Conservation (phyloP, 30 jellyfish, hydroid and myxozoan species). For the Nemopilema nomurai region DNA sequence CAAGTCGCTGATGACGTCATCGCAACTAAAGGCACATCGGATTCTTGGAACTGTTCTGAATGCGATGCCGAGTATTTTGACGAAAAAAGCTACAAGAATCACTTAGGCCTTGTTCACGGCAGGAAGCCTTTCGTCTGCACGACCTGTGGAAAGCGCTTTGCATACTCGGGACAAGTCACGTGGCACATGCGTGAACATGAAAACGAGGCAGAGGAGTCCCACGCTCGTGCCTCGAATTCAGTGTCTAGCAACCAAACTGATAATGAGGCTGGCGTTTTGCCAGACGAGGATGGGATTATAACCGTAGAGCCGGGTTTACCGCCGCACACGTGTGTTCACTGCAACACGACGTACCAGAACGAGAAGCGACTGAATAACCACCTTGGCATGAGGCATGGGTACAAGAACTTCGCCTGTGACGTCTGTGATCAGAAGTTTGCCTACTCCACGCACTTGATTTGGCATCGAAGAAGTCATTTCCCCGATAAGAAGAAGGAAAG, state of each 20-base stretch:
- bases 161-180: conserved; percentile 73
- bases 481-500: conserved; percentile 40
- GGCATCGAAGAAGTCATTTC: conserved; percentile 75
- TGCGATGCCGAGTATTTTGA: conserved; percentile 66
- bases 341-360: conserved; percentile 64
- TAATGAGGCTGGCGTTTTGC: conserved; percentile 1
- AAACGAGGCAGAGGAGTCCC: neutral
- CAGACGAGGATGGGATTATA: neutral
- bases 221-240: neutral
- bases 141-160: conserved; percentile 59
- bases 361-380: conserved; percentile 86
- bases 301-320: conserved; percentile 27
- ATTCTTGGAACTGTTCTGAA: conserved; percentile 37
- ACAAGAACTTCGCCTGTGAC: conserved; percentile 75
- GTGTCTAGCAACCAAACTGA: neutral
- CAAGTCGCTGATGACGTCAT: neutral
- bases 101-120: conserved; percentile 76
- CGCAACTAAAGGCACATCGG: neutral
- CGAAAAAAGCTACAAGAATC: conserved; percentile 71
- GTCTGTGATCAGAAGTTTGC: conserved; percentile 65
- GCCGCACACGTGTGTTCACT: conserved; percentile 53
- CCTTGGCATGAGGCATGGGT: conserved; percentile 78
- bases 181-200: conserved; percentile 81
- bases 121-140: conserved; percentile 71
- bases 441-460: conserved; percentile 76